These are phyloP conservation scores for Pterocles orientalis DNA, from an alignment of 2,113 vertebrate genomes.

Conservation along the genomic window DNA sequence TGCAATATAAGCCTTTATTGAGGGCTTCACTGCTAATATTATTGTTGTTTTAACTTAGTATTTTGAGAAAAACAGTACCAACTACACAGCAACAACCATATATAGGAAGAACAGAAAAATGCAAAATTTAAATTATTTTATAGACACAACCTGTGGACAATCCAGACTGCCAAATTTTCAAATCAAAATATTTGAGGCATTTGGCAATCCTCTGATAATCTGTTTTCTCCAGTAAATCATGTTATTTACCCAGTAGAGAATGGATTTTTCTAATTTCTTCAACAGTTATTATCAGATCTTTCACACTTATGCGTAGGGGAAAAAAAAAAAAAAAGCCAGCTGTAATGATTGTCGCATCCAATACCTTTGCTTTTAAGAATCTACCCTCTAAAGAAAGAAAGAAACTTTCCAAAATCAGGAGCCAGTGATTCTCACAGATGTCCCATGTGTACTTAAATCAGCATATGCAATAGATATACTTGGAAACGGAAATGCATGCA, in stretches of 20 bases:
- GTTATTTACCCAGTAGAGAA: slow-evolving; percentile 46
- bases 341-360: not conserved
- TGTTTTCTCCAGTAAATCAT: slow-evolving; percentile 46
- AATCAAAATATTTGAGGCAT: slow-evolving; percentile 56
- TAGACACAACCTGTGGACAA: slow-evolving; percentile 17
- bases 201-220: slow-evolving; percentile 13
- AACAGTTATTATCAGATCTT: slow-evolving; percentile 44
- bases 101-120: not conserved
- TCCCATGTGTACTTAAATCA: not conserved
- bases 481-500: not conserved
- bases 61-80: not conserved
- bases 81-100: not conserved
- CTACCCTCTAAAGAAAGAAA: not conserved
- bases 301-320: not conserved
- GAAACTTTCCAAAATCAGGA: not conserved
- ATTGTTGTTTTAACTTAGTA: not conserved
- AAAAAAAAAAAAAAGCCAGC: not conserved
- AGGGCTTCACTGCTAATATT: not conserved
- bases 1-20: not conserved
- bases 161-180: slow-evolving; percentile 45
- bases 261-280: slow-evolving; percentile 67
- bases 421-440: not conserved
- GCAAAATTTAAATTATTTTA: not conserved
- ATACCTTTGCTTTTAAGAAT: not conserved
- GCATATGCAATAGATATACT: not conserved